A percentile compares a stretch with the other conserved stretches of the same genome.
Evolutionary conservation across 2,797 vertebrate genomes (phyloP).

Genomic region (Spinibarbus caldwelli): DNA sequence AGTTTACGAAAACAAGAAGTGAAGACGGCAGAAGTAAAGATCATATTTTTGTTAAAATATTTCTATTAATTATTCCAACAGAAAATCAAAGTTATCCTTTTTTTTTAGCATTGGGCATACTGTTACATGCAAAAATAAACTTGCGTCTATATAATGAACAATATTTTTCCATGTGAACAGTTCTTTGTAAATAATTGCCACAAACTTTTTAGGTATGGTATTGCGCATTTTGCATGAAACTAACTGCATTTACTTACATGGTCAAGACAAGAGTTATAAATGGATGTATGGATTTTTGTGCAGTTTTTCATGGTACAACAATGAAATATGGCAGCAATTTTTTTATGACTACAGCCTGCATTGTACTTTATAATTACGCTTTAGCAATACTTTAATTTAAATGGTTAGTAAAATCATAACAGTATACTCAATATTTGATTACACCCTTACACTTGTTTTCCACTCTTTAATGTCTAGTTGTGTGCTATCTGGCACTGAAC

Average conservation of each 20-base stretch:
- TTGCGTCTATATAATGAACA: neutral
- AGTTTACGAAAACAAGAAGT: neutral
- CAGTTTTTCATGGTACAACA: neutral
- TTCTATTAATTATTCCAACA: too few relatives aligned
- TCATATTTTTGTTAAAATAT: neutral
- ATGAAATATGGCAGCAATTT: neutral
- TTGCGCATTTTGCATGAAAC: neutral
- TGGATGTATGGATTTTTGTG: too few relatives aligned
- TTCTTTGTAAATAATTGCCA: neutral
- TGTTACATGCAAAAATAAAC: too few relatives aligned
- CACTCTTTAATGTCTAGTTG: neutral
- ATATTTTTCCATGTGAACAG: neutral
- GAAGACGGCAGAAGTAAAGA: neutral
- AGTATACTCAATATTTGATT: neutral
- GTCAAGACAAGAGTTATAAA: neutral
- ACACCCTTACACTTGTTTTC: conserved; percentile 15
- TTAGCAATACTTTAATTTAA: neutral
- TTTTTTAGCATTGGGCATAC: too few relatives aligned
- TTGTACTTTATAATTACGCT: neutral
- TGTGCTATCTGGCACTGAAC: conserved; percentile 15
- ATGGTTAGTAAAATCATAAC: neutral
- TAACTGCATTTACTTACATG: neutral
- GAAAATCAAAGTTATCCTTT: too few relatives aligned
- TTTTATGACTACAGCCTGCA: neutral
- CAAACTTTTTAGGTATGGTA: neutral